Conservation (phyloP, 2,797 vertebrate genomes). For the Notolabrus celidotus region DNA sequence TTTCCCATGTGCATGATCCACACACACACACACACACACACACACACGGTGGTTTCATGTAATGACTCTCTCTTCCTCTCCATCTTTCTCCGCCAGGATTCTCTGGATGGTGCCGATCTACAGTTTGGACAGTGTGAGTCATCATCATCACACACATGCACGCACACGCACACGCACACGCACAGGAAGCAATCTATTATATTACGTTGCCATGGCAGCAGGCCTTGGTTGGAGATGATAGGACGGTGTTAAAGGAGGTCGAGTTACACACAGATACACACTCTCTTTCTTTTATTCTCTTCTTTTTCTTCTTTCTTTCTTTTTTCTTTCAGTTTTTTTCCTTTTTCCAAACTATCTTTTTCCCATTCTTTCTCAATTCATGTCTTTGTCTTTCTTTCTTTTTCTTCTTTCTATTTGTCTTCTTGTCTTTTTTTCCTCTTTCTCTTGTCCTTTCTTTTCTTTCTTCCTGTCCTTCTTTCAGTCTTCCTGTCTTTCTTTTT, state of each 20-base stretch:
- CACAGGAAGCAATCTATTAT: constrained; percentile 1
- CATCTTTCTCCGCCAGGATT: constrained; percentile 82
- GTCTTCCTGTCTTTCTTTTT: too few species aligned
- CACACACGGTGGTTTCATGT: neutral
- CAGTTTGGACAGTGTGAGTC: constrained; percentile 98
- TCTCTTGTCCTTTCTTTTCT: too few species aligned
- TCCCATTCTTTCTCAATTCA: too few species aligned
- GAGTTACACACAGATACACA: neutral
- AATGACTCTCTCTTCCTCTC: neutral
- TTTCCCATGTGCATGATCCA: neutral
- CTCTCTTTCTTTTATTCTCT: neutral
- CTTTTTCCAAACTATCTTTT: too few species aligned
- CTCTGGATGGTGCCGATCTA: constrained; percentile 99
- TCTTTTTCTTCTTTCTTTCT: neutral
- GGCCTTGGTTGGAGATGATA: constrained; percentile 4
- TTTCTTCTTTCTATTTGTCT: too few species aligned
- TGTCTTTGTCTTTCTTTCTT: too few species aligned
- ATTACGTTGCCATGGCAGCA: constrained; percentile 24
- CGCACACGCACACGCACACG: constrained; percentile 13
- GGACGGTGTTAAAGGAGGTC: constrained; percentile 13
- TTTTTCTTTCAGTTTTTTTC: neutral
- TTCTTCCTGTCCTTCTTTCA: too few species aligned
- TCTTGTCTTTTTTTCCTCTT: too few species aligned
- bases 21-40: neutral
- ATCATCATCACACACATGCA: constrained; percentile 8